A percentile compares a stretch with the other conserved stretches of the same genome.
Conservation (phyloP, 2,797 vertebrate genomes). For the Caiman crocodilus region DNA sequence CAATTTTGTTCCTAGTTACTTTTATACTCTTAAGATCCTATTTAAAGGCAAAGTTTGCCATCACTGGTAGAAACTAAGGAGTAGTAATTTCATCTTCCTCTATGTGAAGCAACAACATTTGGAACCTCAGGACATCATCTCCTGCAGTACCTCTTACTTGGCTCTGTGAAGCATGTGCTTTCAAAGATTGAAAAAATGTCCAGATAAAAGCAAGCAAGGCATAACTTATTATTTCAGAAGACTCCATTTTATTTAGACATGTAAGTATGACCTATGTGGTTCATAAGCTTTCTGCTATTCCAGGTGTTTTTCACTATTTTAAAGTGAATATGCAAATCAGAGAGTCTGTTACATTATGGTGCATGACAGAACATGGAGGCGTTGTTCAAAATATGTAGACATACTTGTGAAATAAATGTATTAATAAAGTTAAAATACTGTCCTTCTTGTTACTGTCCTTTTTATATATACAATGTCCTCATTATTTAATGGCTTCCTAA, state of each 20-base stretch:
- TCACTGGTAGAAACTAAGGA: slow-evolving; percentile 6
- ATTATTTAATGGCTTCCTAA: not conserved
- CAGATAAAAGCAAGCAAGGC: slow-evolving; percentile 35
- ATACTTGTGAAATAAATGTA: not conserved
- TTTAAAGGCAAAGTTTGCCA: slow-evolving; percentile 15
- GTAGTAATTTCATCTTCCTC: slow-evolving; percentile 10
- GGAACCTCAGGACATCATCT: slow-evolving; percentile 1
- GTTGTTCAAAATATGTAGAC: not conserved
- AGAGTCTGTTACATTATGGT: not conserved
- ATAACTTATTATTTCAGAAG: slow-evolving; percentile 1
- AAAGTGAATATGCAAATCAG: not conserved
- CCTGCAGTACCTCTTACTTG: slow-evolving; percentile 20
- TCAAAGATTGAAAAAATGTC: not conserved
- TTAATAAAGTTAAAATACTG: not conserved
- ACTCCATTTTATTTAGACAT: not conserved
- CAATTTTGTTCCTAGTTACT: slow-evolving; percentile 28
- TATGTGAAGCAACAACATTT: slow-evolving; percentile 22
- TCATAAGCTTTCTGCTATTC: not conserved
- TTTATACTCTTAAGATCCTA: slow-evolving; percentile 2
- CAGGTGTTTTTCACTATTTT: not conserved
- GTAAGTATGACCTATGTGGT: not conserved
- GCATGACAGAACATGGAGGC: not conserved
- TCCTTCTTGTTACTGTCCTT: rapidly evolving
- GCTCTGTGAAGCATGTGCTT: slow-evolving; percentile 8
- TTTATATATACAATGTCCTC: not conserved